phyloP scores from a whole-genome alignment of 2,888 invertebrate genomes.

The Calameuta pallipes region DNA sequence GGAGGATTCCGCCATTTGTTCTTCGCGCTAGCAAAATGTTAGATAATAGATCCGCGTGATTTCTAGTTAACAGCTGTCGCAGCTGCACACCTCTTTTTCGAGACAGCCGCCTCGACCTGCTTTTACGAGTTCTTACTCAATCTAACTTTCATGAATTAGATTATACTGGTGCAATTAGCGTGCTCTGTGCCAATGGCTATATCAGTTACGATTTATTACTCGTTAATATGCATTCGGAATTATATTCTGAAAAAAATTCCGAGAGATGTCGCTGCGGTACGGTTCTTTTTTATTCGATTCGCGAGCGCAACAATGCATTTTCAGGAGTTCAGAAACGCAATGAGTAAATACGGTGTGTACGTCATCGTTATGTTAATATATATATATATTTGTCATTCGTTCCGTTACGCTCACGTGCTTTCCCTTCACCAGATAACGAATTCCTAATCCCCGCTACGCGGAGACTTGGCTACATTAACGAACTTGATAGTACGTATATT shows the following conservation, averaged over 20 bases:
- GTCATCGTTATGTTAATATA: background rate
- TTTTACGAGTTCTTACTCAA: slow-evolving; percentile 49
- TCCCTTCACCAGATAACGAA: background rate
- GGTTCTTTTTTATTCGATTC: background rate
- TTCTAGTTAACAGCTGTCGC: background rate
- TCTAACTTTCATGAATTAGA: slow-evolving; percentile 44
- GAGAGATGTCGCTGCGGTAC: background rate
- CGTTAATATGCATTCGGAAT: background rate
- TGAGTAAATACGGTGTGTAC: background rate
- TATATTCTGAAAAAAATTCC: background rate
- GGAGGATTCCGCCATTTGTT: background rate
- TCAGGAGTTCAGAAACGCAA: background rate
- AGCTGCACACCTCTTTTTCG: background rate
- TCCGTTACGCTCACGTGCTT: background rate
- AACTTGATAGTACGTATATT: background rate
- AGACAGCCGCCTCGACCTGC: slow-evolving; percentile 49
- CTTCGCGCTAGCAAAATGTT: background rate
- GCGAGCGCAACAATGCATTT: background rate
- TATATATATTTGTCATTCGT: too few relatives aligned
- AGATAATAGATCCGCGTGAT: background rate
- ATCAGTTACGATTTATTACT: background rate
- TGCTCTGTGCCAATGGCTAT: background rate
- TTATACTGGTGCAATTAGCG: slow-evolving; percentile 21
- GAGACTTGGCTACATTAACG: background rate
- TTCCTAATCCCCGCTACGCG: background rate